phyloP scores from a whole-genome alignment of 1,140 invertebrate genomes.

The Ceratitis capitata region DNA sequence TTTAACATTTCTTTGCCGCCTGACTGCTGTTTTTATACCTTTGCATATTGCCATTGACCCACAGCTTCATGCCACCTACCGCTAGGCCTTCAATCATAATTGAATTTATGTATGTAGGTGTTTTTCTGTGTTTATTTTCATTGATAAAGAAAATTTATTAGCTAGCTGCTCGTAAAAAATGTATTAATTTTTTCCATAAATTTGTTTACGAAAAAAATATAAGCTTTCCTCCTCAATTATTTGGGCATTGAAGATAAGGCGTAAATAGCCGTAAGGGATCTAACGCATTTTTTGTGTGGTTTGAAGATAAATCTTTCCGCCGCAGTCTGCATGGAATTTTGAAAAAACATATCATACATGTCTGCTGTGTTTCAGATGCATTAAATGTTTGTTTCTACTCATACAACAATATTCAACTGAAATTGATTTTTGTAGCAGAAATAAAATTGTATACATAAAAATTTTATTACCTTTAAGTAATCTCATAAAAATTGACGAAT shows the following conservation, averaged over 20 bases:
- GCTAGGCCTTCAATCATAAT: background rate
- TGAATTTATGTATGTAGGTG: background rate
- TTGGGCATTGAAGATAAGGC: background rate
- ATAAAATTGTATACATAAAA: background rate
- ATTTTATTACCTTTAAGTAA: background rate
- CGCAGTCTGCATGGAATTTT: background rate
- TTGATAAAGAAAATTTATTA: background rate
- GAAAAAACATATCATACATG: too few relatives aligned
- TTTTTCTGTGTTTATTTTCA: background rate
- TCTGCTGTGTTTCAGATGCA: background rate
- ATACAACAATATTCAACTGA: too few relatives aligned
- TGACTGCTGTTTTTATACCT: background rate
- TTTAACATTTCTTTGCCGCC: background rate
- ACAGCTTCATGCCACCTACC: too few relatives aligned
- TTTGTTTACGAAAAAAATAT: background rate
- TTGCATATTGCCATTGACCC: background rate
- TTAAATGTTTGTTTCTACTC: too few relatives aligned
- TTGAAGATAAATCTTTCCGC: background rate
- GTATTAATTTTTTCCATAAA: background rate
- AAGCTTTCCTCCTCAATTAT: background rate
- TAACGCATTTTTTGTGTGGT: background rate
- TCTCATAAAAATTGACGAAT: background rate
- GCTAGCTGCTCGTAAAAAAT: background rate
- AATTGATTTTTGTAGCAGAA: background rate
- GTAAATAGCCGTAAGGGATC: background rate